Base-by-base conservation (phyloP, 1,140 invertebrate genomes). In the Drosophila sechellia region DNA sequence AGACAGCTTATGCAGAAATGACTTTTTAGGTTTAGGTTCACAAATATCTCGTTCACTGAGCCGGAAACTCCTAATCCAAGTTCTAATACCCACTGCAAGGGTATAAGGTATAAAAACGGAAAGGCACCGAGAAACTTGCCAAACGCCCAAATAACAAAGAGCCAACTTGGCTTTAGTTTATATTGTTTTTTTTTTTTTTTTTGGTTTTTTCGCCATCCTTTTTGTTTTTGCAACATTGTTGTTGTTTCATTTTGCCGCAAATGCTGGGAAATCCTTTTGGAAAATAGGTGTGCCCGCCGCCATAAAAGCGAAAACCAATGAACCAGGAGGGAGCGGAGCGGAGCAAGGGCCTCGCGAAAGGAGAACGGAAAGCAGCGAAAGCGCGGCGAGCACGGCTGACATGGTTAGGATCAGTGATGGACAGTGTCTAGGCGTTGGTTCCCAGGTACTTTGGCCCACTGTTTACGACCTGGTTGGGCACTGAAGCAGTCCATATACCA, bases 261-360 rank as follows among this genome's bases (percentile, higher is more conserved):
- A 79, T 77, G 65, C 77, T 61, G 71, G 64, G 61, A 80, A 85
- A 87, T 85, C 79, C 78, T 77, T 87, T 85, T 85, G 83, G 74
- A 80, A 84, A 85, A 84, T 84, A 83, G 80, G 80, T 80, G 71
- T 86, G 81, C 71, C 75, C 55, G 72, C 46, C 46, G 79, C 79
- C 65, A 69, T 87, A 87, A 86, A 87, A 87, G 79, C 75, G 77
- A 84, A 84, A 84, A 83, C 60, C 65, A 78, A 43, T 63, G 59
- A 54, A 17, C 77, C 73, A 42, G 25, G 57, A 37, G 12, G 31
- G 27, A 20, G 50, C 17, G 35, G 45, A 52, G 66, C 55, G 55
- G 35, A 54, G 73, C 5, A 46, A 49, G 53, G 54, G 45, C 25
- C 22, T 3, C 22, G 46, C 25, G 2, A 27, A 42, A 11, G 20